Percentiles rank a stretch among this genome's conserved stretches.
These are phyloP conservation scores for Patella pellucida DNA, from an alignment of 2,888 invertebrate genomes.

Conservation along the genomic window DNA sequence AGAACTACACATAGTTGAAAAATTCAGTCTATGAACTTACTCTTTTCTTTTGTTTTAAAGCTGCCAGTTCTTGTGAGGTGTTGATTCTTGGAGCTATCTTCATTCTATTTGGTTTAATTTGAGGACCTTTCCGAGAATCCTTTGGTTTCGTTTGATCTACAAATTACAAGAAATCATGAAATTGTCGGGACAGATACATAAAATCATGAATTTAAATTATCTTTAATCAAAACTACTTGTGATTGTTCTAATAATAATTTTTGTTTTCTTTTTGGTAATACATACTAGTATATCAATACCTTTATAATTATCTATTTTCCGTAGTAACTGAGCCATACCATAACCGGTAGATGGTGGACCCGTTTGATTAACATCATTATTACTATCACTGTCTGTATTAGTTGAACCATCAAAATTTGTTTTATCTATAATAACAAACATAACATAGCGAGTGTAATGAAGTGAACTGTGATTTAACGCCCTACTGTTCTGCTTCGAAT, in stretches of 20 bases:
- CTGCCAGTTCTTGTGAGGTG: constrained; percentile 84
- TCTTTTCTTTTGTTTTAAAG: constrained; percentile 90
- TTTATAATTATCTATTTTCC: constrained; percentile 20
- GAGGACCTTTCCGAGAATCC: constrained; percentile 51
- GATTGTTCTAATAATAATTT: neutral
- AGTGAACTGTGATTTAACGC: no score
- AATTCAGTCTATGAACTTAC: constrained; percentile 70
- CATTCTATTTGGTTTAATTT: constrained; percentile 75
- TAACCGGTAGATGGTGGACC: constrained; percentile 55
- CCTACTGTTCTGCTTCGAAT: no score
- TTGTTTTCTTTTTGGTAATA: neutral
- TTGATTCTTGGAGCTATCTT: constrained; percentile 79
- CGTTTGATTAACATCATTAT: constrained; percentile 14
- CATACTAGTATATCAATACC: neutral
- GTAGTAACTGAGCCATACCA: constrained; percentile 46
- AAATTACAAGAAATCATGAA: no score
- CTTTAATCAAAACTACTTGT: no score
- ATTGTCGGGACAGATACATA: no score
- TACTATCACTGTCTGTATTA: constrained; percentile 23
- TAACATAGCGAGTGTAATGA: no score
- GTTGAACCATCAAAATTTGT: neutral
- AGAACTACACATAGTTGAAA: no score
- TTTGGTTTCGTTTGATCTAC: constrained; percentile 10
- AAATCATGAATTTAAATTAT: no score
- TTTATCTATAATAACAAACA: neutral